Evolutionary conservation across 1,140 invertebrate species (phyloP).

Genomic region (Oedothorax gibbosus): DNA sequence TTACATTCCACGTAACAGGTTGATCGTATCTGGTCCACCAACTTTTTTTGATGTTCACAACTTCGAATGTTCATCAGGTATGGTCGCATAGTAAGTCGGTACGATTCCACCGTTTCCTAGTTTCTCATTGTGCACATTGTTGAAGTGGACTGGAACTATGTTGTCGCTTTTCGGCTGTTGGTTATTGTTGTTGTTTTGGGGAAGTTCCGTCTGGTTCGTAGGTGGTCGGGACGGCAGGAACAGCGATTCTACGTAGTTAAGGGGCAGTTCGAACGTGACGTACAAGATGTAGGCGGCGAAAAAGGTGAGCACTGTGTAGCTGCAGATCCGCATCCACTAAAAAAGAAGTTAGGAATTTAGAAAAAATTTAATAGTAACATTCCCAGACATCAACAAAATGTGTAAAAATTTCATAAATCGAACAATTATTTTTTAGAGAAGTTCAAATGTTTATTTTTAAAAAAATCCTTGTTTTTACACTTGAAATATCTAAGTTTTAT

Average conservation of each 20-base stretch:
- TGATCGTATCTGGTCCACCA: too few relatives aligned
- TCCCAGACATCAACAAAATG: too few relatives aligned
- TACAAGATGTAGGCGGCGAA: slow-evolving; percentile 45
- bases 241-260: slow-evolving; percentile 38
- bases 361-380: too few relatives aligned
- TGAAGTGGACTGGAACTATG: neutral
- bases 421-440: too few relatives aligned
- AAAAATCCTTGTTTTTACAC: too few relatives aligned
- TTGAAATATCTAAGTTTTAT: too few relatives aligned
- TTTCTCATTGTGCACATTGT: neutral
- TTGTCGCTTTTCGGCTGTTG: neutral
- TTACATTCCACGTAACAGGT: too few relatives aligned
- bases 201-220: neutral
- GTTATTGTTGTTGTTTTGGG: neutral
- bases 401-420: too few relatives aligned
- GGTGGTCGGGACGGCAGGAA: slow-evolving; percentile 5
- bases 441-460: too few relatives aligned
- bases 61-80: slow-evolving; percentile 22
- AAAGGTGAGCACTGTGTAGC: slow-evolving; percentile 37
- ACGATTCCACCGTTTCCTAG: neutral
- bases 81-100: neutral
- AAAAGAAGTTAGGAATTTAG: slow-evolving; percentile 1
- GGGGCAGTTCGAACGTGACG: slow-evolving; percentile 42
- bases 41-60: neutral
- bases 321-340: slow-evolving; percentile 39